Percentiles rank a stretch among this genome's conserved stretches.
These are phyloP conservation scores for Anoncus sp. DNA, from an alignment of 2,888 invertebrate genomes.

Conservation along the genomic window DNA sequence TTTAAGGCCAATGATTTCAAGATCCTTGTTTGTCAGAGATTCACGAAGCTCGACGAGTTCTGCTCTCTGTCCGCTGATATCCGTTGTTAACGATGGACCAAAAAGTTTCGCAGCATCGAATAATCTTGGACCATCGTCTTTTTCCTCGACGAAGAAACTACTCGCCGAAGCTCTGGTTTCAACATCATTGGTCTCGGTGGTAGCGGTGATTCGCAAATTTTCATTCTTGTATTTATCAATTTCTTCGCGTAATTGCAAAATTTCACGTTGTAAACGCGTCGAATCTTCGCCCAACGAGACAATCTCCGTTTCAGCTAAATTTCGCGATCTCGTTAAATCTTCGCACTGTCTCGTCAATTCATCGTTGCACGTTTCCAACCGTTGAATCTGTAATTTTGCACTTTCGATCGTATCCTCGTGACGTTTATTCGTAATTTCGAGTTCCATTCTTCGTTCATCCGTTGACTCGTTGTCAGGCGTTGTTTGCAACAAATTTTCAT, in stretches of 20 bases:
- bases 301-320: conserved; percentile 25
- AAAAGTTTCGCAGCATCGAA: conserved; percentile 78
- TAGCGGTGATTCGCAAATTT: background rate
- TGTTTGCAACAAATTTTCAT: conserved; percentile 48
- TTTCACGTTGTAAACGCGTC: conserved; percentile 29
- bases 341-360: conserved; percentile 72
- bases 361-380: conserved; percentile 78
- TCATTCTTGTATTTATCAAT: conserved; percentile 66
- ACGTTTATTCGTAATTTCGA: conserved; percentile 83
- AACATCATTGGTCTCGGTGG: background rate
- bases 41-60: conserved; percentile 56
- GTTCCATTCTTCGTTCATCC: conserved; percentile 81
- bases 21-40: conserved; percentile 48
- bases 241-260: conserved; percentile 62
- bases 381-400: conserved; percentile 82
- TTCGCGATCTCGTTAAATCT: conserved; percentile 72
- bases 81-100: conserved; percentile 58
- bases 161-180: conserved; percentile 26
- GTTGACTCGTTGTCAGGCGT: conserved; percentile 83
- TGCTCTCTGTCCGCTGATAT: conserved; percentile 41
- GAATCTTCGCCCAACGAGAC: conserved; percentile 36
- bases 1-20: conserved; percentile 44
- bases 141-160: conserved; percentile 26
- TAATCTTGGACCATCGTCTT: conserved; percentile 67
- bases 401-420: conserved; percentile 84